Base-by-base conservation (phyloP, 2,797 vertebrate species). In the Acipenser oxyrinchus region DNA sequence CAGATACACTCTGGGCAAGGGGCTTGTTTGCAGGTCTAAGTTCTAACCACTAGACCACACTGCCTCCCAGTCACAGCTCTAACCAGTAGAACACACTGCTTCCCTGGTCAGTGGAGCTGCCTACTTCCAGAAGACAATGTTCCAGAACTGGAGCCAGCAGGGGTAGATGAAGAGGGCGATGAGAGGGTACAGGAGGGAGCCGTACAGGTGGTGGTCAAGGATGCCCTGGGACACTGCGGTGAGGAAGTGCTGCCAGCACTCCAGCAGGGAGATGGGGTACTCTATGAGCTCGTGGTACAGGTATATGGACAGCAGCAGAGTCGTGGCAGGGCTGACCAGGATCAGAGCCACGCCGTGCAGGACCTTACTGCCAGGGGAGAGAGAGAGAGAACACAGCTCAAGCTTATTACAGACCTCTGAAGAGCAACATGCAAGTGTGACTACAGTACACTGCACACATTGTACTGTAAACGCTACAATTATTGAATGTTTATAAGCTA, bases 71-170 rank as follows among this genome's bases (percentile, higher is more conserved):
- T 49, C n/a, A 7, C n/a, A 37, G 5, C 5, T 37, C 37, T 37
- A 37, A 37, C 37, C 37, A 37, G 4, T 37, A 37, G 37, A 37
- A 4, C 37, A 37, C 37, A 37, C 37, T 37, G 37, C 37, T 4
- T 37, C 57, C 15, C 48, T 49, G 2, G 10, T 64, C n/a, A 8
- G 69, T 60, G 50, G 64, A 53, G 55, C 13, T 51, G n/a, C 67
- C 78, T 81, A 91, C 72, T 92, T 94, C 95, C 95, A 96, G 83
- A 94, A 95, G 60, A 96, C 91, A n/a, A 96, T 90, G 53, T 95
- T 95, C 94, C 95, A 96, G 76, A 97, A 89, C 64, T 94, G 90
- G 66, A 97, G 83, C 95, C 95, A 96, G 79, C 93, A 95, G 7
- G 95, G 95, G 66, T 92, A 95, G 8, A 93, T 68, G 18, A 94